Conservation (phyloP, 2,888 invertebrate genomes). For the Phaonia tiefii region DNA sequence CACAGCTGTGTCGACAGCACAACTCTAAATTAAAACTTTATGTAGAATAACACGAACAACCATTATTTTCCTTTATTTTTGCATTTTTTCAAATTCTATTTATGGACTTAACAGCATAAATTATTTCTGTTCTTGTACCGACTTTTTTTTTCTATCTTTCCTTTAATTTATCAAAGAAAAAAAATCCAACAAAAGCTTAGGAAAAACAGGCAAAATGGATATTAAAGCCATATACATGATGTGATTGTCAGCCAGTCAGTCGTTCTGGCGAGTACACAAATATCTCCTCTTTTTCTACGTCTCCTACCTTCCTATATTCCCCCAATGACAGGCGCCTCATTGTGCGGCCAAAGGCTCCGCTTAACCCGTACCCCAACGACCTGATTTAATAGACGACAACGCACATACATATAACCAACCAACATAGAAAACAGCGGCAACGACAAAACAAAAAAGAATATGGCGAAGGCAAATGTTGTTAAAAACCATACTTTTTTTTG, state of each 20-base stretch:
- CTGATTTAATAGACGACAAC: constrained; percentile 55
- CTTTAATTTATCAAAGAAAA: constrained; percentile 35
- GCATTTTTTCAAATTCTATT: too few species aligned
- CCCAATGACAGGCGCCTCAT: not conserved
- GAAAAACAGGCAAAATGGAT: constrained; percentile 11
- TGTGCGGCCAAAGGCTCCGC: constrained; percentile 36
- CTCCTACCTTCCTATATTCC: too few species aligned
- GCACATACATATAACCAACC: not conserved
- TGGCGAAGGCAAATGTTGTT: constrained; percentile 30
- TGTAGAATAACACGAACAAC: constrained; percentile 55
- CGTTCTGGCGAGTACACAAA: not conserved
- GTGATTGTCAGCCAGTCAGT: constrained; percentile 49
- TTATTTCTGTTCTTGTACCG: not conserved
- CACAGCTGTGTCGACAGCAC: not conserved
- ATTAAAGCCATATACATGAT: constrained; percentile 36
- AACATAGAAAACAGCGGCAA: too few species aligned
- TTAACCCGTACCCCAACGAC: constrained; percentile 65
- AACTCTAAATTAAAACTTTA: constrained; percentile 46
- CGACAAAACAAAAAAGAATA: constrained; percentile 7
- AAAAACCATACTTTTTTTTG: constrained; percentile 8
- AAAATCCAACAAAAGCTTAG: not conserved
- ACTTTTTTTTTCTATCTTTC: constrained; percentile 26
- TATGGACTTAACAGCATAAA: too few species aligned
- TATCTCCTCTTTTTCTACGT: too few species aligned
- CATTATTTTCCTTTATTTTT: constrained; percentile 36